These are phyloP conservation scores for Yoshiicerus persimilis DNA, from an alignment of 1,140 invertebrate species.

Conservation along the genomic window DNA sequence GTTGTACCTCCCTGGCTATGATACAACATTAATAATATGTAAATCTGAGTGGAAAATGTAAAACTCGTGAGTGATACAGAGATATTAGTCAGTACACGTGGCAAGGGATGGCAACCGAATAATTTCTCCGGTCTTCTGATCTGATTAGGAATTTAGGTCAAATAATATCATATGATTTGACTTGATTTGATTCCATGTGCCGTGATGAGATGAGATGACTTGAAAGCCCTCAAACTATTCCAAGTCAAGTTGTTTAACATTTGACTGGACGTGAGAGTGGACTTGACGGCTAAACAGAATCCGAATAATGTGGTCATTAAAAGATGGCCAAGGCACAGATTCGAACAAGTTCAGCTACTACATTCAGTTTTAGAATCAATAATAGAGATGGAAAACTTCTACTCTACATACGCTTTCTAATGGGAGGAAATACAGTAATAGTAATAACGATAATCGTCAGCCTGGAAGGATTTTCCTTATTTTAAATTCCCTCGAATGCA, in stretches of 20 bases:
- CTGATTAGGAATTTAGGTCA: conserved; percentile 20
- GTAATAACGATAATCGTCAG: not conserved
- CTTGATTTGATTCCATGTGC: conserved; percentile 14
- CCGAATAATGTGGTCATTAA: not conserved
- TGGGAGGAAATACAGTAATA: not conserved
- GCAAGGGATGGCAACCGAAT: not conserved
- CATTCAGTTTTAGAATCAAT: not conserved
- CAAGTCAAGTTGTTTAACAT: not conserved
- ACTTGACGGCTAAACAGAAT: not conserved
- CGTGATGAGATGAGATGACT: not conserved
- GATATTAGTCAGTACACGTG: not conserved
- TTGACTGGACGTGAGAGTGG: conserved; percentile 4
- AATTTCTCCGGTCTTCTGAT: not conserved
- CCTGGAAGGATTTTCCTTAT: not conserved
- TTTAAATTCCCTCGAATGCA: not conserved
- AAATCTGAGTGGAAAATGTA: not conserved
- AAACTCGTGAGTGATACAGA: not conserved
- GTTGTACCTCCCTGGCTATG: not conserved
- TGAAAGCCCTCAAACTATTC: not conserved
- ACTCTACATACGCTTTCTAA: not conserved
- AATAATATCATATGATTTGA: conserved; percentile 21
- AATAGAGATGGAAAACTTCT: not conserved
- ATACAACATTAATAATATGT: not conserved
- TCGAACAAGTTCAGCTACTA: not conserved
- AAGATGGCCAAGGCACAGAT: not conserved